These are phyloP conservation scores for Tachycineta bicolor DNA, from an alignment of 2,113 vertebrate species.

Conservation along the genomic window DNA sequence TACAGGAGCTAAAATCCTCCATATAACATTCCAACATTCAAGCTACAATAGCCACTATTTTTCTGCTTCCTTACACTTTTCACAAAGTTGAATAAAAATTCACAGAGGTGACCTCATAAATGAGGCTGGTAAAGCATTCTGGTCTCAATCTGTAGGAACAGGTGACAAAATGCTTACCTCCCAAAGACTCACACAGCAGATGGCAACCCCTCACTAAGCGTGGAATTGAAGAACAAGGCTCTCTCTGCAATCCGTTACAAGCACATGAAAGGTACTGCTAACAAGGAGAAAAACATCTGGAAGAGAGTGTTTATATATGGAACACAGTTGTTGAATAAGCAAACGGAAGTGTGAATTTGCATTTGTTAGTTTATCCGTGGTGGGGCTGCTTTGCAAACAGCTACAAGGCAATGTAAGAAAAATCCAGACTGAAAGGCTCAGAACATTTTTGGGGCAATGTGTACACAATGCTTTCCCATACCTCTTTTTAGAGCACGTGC, in stretches of 20 bases:
- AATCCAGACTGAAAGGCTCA: background rate
- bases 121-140: background rate
- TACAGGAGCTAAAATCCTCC: background rate
- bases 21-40: background rate
- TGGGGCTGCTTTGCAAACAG: background rate
- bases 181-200: background rate
- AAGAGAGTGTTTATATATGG: background rate
- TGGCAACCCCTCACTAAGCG: background rate
- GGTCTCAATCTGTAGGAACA: background rate
- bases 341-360: background rate
- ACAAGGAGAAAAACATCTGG: constrained; percentile 41
- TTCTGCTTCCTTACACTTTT: background rate
- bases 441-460: background rate
- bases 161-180: constrained; percentile 32
- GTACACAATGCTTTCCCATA: background rate
- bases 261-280: background rate
- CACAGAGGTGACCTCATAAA: background rate
- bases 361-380: background rate
- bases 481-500: background rate
- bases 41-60: background rate
- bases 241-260: background rate
- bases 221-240: background rate
- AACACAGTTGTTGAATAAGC: background rate
- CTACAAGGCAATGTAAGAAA: background rate
- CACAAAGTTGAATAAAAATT: background rate